These are phyloP conservation scores for Chrosomus eos DNA, from an alignment of 2,797 vertebrate genomes.

Conservation along the genomic window DNA sequence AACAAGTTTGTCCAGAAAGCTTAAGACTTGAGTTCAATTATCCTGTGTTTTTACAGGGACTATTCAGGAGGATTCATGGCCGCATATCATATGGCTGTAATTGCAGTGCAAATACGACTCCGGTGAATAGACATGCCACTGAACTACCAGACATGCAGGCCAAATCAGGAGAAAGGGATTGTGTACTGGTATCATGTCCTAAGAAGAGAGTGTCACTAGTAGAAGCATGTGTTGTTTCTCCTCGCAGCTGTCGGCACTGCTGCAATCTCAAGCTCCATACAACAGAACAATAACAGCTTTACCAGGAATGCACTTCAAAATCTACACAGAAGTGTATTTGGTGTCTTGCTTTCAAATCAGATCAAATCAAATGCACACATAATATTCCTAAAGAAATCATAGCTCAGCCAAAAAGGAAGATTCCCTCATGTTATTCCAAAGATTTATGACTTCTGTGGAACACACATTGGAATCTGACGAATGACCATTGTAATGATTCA, in stretches of 20 bases:
- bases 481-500: background rate
- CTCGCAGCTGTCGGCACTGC: background rate
- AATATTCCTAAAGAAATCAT: background rate
- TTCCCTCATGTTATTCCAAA: background rate
- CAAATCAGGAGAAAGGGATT: constrained; percentile 60
- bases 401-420: background rate
- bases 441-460: background rate
- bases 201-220: constrained; percentile 8
- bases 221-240: constrained; percentile 26
- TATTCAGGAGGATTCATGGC: background rate
- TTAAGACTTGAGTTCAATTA: background rate
- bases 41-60: background rate
- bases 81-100: background rate
- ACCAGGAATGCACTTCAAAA: background rate
- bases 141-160: constrained; percentile 50
- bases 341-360: background rate
- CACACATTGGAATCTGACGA: background rate
- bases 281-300: background rate
- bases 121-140: constrained; percentile 15
- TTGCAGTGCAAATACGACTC: background rate
- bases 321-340: background rate
- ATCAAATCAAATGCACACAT: background rate
- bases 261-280: background rate
- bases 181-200: constrained; percentile 14
- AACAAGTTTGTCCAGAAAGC: background rate